These are phyloP conservation scores for Ailuropoda melanoleuca DNA, from an alignment of 2,113 vertebrate species.

Conservation along the genomic window DNA sequence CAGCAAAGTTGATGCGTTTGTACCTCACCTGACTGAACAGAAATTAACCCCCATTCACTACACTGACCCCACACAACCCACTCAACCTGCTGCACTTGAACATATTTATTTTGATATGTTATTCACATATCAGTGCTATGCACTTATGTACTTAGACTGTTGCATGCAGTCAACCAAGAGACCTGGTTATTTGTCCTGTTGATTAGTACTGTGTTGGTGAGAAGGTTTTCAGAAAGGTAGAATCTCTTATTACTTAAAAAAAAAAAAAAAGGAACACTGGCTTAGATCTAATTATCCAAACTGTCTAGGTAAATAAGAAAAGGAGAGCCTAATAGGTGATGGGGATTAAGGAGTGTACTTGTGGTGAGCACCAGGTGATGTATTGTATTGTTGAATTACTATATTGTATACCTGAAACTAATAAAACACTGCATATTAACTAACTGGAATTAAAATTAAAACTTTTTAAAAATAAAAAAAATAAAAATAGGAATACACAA, in stretches of 20 bases:
- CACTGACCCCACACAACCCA: constrained; percentile 26
- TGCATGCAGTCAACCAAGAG: not conserved
- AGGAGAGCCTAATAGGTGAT: not conserved
- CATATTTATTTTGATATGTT: constrained; percentile 40
- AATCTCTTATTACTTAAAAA: not conserved
- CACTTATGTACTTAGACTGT: constrained; percentile 57
- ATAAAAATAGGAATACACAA: not conserved
- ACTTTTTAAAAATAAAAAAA: not conserved
- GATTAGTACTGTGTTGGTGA: not conserved
- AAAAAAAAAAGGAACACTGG: not conserved
- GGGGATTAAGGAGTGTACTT: not conserved
- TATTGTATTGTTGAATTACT: not conserved
- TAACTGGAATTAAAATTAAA: not conserved
- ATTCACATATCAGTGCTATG: constrained; percentile 43
- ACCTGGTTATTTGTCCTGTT: constrained; percentile 4
- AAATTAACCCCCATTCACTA: constrained; percentile 66
- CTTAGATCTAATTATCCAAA: constrained; percentile 16
- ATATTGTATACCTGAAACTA: not conserved
- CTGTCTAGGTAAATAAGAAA: not conserved
- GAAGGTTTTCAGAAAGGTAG: constrained; percentile 10
- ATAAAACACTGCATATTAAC: not conserved
- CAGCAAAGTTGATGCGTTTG: constrained; percentile 63
- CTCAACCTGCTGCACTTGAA: constrained; percentile 25
- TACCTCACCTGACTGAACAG: constrained; percentile 58
- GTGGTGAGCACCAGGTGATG: not conserved